Conservation (phyloP, 2,113 vertebrate genomes). For the Atlantisia rogersi region DNA sequence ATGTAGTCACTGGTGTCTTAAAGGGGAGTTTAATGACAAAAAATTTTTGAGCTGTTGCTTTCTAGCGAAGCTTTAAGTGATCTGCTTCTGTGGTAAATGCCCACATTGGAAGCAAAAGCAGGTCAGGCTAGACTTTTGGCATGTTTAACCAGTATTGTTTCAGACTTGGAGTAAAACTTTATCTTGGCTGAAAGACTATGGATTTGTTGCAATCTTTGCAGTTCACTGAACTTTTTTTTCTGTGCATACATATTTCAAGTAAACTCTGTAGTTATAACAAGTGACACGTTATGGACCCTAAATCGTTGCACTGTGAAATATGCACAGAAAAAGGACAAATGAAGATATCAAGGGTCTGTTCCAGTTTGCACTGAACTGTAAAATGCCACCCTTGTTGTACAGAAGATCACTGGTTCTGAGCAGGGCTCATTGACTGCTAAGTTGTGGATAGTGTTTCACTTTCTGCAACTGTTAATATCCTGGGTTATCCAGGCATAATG, state of each 20-base stretch:
- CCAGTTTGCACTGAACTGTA: conserved; percentile 82
- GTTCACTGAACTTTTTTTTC: conserved; percentile 75
- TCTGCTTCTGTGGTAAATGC: background rate
- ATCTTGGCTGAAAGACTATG: conserved; percentile 29
- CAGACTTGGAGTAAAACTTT: conserved; percentile 70
- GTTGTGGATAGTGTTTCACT: conserved; percentile 82
- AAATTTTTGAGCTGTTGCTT: background rate
- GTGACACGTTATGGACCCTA: conserved; percentile 82
- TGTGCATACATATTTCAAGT: conserved; percentile 79
- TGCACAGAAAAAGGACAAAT: conserved; percentile 81
- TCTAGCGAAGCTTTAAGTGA: background rate
- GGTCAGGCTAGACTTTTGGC: background rate
- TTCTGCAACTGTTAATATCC: conserved; percentile 81
- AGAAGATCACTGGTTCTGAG: conserved; percentile 80
- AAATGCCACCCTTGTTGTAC: conserved; percentile 79
- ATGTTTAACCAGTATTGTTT: conserved; percentile 59
- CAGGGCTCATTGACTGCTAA: conserved; percentile 79
- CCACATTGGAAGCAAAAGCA: background rate
- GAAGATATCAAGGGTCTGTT: conserved; percentile 81
- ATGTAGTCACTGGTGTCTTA: background rate
- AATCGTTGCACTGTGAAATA: conserved; percentile 81
- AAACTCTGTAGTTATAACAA: conserved; percentile 77
- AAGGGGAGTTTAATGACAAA: background rate
- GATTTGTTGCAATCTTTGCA: conserved; percentile 76
- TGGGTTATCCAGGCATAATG: conserved; percentile 84